Conservation (phyloP, 2,113 vertebrate genomes). For the Gallinago undulata region DNA sequence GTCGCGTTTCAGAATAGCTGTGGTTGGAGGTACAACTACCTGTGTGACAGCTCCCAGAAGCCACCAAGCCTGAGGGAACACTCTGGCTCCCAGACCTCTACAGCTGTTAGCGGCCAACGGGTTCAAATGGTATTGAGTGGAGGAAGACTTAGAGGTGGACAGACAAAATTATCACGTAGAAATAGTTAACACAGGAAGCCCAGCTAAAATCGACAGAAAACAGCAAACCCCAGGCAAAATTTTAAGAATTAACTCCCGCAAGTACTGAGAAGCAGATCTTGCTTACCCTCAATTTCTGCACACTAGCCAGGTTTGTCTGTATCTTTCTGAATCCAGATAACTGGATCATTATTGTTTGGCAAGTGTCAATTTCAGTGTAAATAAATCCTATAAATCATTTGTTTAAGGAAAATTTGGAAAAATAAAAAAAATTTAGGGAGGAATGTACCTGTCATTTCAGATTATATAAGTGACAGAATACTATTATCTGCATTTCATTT, state of each 20-base stretch:
- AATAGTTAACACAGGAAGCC: not conserved
- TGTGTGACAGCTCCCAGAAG: accelerated
- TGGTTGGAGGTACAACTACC: accelerated
- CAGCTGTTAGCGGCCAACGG: not conserved
- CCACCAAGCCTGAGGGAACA: not conserved
- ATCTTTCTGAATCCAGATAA: not conserved
- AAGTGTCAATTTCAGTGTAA: not conserved
- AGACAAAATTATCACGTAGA: not conserved
- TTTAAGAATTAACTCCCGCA: not conserved
- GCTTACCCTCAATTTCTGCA: not conserved
- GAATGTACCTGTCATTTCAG: not conserved
- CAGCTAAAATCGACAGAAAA: not conserved
- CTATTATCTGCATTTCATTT: not conserved
- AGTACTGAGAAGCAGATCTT: not conserved
- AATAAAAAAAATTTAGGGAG: not conserved
- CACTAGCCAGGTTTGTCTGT: not conserved
- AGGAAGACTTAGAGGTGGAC: not conserved
- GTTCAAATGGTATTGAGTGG: not conserved
- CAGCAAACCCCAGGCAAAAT: not conserved
- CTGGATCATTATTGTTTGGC: not conserved
- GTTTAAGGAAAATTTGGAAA: not conserved
- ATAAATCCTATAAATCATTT: not conserved
- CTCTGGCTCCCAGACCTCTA: not conserved
- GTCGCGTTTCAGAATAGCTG: not conserved
- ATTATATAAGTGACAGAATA: not conserved